Conservation (phyloP, 2,888 invertebrate species). For the Acrobasis suavella region DNA sequence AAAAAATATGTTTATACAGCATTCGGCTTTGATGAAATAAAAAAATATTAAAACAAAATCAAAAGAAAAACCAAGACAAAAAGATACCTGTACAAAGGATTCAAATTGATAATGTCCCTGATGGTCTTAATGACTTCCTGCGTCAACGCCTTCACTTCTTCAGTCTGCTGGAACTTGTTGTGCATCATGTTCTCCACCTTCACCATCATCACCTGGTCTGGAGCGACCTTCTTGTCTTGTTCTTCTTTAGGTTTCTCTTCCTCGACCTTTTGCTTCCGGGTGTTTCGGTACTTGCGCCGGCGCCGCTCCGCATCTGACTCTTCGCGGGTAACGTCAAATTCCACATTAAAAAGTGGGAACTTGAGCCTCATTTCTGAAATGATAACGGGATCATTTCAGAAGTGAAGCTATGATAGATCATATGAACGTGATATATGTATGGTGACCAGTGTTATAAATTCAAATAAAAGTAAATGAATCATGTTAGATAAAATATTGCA, state of each 20-base stretch:
- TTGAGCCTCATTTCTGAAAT: conserved; percentile 88
- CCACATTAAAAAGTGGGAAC: conserved; percentile 92
- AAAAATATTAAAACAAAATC: neutral
- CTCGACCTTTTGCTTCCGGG: conserved; percentile 48
- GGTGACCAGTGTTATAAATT: no score
- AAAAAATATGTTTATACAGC: no score
- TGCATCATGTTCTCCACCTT: conserved; percentile 96
- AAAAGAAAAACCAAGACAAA: conserved; percentile 3
- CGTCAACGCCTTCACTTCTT: conserved; percentile 97
- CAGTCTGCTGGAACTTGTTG: conserved; percentile 93
- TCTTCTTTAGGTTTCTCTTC: conserved; percentile 29
- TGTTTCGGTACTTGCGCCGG: conserved; percentile 72
- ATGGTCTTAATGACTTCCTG: conserved; percentile 99
- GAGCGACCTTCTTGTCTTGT: conserved; percentile 36
- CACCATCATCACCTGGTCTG: conserved; percentile 89
- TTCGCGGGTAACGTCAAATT: conserved; percentile 91
- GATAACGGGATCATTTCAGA: conserved; percentile 62
- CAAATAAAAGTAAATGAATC: no score
- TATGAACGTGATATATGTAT: neutral
- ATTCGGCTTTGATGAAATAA: no score
- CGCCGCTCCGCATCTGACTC: conserved; percentile 84
- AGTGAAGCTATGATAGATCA: conserved; percentile 54
- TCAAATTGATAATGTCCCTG: conserved; percentile 97
- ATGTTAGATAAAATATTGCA: no score
- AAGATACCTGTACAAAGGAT: conserved; percentile 92